Evolutionary conservation across 2,797 vertebrate genomes (phyloP).

Genomic region (Characodon lateralis): DNA sequence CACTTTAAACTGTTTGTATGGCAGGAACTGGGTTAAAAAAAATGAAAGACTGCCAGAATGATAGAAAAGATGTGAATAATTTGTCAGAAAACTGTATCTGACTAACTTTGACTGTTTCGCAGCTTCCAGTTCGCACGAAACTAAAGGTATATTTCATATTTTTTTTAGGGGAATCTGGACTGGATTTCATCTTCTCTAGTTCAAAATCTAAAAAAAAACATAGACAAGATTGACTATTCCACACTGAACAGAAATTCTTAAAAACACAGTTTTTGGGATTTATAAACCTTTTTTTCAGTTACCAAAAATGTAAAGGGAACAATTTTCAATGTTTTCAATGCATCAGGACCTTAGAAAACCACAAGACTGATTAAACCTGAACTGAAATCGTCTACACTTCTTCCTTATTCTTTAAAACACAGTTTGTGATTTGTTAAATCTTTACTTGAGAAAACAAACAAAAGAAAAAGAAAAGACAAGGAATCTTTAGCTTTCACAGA

Average conservation of each 20-base stretch:
- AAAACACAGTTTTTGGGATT: too few species aligned
- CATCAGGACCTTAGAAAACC: background rate
- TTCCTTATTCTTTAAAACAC: background rate
- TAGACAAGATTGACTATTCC: too few species aligned
- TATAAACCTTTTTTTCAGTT: too few species aligned
- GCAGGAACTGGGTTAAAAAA: background rate
- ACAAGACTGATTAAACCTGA: background rate
- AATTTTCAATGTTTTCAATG: background rate
- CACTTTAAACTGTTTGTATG: background rate
- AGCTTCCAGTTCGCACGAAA: background rate
- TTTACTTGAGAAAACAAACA: background rate
- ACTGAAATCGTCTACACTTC: background rate
- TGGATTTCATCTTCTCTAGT: background rate
- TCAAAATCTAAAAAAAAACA: background rate
- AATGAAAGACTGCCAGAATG: background rate
- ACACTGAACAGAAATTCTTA: too few species aligned
- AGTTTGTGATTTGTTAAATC: background rate
- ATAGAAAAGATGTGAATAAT: background rate
- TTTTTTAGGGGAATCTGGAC: background rate
- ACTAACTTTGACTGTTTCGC: too few species aligned
- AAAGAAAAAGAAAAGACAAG: too few species aligned
- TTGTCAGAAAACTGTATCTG: background rate
- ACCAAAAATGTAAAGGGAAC: too few species aligned
- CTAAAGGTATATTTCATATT: background rate
- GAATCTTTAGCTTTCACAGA: background rate